Conservation (phyloP, 2,113 vertebrate species). For the Bolborhynchus lineola region DNA sequence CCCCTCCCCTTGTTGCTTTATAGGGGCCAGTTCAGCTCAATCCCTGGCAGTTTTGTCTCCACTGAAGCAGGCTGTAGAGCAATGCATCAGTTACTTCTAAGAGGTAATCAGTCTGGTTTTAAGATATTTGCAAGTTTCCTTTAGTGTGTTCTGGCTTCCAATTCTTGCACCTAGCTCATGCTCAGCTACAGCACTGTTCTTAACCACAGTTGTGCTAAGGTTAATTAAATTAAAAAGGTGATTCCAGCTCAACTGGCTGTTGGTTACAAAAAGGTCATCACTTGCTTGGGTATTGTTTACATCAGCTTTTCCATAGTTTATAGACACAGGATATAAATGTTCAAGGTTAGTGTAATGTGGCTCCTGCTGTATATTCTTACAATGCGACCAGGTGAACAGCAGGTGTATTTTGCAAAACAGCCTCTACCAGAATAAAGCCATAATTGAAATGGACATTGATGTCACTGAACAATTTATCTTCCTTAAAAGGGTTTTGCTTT, state of each 20-base stretch:
- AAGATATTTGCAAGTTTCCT: neutral
- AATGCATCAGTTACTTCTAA: neutral
- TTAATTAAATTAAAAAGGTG: neutral
- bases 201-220: neutral
- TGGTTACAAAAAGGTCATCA: neutral
- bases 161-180: rapidly evolving
- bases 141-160: neutral
- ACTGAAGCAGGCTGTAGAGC: neutral
- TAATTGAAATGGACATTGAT: constrained; percentile 58
- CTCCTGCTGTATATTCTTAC: neutral
- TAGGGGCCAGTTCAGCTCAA: neutral
- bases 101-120: neutral
- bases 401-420: neutral
- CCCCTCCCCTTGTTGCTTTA: neutral
- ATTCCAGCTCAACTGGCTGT: neutral
- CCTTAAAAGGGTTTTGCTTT: constrained; percentile 55
- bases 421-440: neutral
- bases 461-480: constrained; percentile 63
- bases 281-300: neutral
- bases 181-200: neutral
- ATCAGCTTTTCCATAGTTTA: neutral
- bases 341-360: neutral
- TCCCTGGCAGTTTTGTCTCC: neutral
- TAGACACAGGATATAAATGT: neutral
- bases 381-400: neutral